Base-by-base conservation (phyloP, 2,113 vertebrate genomes). In the Speoplatyrhinus poulsoni region DNA sequence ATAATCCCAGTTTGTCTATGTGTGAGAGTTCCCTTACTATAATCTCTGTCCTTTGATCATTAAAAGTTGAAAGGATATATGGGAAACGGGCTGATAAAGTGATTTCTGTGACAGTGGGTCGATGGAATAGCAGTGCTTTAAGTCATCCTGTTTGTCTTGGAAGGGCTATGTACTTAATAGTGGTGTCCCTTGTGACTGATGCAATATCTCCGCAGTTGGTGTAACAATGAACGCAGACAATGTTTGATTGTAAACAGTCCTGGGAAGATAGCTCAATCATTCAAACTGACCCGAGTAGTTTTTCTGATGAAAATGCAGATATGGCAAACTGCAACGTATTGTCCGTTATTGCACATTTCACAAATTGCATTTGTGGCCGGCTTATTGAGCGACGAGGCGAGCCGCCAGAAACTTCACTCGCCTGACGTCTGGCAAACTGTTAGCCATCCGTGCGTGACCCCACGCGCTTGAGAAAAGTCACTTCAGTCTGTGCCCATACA, bases 181-280 rank as follows among this genome's bases (percentile, higher is more conserved):
- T 79, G 76, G 82, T 67, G 88, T 92, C 91, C 91, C 91, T 62
- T 26, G 92, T 91, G 92, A 92, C 90, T 93, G 93, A 93, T 89
- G 92, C 92, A 93, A 93, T 72, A 87, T 81, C 83, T 86, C 76
- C 66, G 49, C 80, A 71, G 72, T 76, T 77, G 81, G 69, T 91
- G 92, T 85, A 93, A 92, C 88, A 88, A 84, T 79, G 85, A 88
- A 82, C 70, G 77, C 86, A 84, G 82, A 84, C 82, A 73, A 64
- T 49, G 85, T 76, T 82, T 73, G 75, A 90, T 85, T 88, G 88
- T 91, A 90, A 89, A 88, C 80, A 81, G 82, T 87, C 83, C 88
- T 89, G 84, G 86, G 86, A 85, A 88, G 86, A 88, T 79, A 83
- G 82, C 77, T 69, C 80, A 78, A 91, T 90, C 86, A 84, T 87